phyloP scores from a whole-genome alignment of 2,888 invertebrate species.

The Drosophila infuscata region DNA sequence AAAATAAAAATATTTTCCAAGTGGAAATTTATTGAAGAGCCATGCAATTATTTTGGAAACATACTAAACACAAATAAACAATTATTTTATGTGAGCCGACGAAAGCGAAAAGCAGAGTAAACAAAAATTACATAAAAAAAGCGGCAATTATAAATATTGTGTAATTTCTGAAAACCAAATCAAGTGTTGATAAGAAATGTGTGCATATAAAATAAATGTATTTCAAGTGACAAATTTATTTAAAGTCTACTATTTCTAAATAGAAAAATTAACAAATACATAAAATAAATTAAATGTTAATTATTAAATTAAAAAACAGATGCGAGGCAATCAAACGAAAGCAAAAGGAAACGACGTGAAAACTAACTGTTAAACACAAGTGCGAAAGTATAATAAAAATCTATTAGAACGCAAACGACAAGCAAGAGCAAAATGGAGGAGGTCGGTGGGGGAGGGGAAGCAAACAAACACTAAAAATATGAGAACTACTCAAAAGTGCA shows the following conservation, averaged over 20 bases:
- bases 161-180: constrained; percentile 31
- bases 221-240: background rate
- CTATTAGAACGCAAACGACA: background rate
- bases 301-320: constrained; percentile 1
- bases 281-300: background rate
- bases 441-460: background rate
- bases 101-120: constrained; percentile 18
- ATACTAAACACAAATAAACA: background rate
- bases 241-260: background rate
- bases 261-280: background rate
- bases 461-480: constrained; percentile 4
- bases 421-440: background rate
- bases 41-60: background rate
- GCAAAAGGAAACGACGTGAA: background rate
- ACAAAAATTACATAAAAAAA: constrained; percentile 24
- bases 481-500: constrained; percentile 70
- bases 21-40: constrained; percentile 2
- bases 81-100: background rate
- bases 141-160: constrained; percentile 22
- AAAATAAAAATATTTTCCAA: background rate
- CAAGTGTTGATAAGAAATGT: background rate
- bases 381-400: background rate
- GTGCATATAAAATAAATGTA: background rate
- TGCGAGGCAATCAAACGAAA: constrained; percentile 5
- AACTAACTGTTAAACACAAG: background rate